phyloP scores from a whole-genome alignment of 1,140 invertebrate genomes.

The Aphaenogaster floridana region DNA sequence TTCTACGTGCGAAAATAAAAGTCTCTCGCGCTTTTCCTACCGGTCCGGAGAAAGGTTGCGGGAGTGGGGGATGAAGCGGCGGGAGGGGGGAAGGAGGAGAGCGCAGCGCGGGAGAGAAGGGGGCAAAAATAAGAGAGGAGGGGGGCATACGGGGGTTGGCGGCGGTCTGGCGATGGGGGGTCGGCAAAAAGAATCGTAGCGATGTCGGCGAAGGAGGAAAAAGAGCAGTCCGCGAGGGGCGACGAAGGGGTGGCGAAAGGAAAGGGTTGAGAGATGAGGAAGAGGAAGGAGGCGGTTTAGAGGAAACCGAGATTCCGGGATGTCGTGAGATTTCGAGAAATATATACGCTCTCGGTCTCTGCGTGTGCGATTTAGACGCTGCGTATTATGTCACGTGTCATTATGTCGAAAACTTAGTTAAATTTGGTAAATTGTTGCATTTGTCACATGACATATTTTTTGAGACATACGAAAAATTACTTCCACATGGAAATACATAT shows the following conservation, averaged over 20 bases:
- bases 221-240: slow-evolving; percentile 45
- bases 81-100: slow-evolving; percentile 22
- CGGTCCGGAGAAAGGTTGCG: slow-evolving; percentile 61
- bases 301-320: slow-evolving; percentile 44
- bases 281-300: neutral
- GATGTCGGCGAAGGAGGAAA: slow-evolving; percentile 58
- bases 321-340: slow-evolving; percentile 23
- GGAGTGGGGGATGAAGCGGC: slow-evolving; percentile 23
- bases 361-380: slow-evolving; percentile 3
- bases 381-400: neutral
- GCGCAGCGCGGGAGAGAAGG: slow-evolving; percentile 34
- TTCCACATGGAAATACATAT: neutral
- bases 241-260: slow-evolving; percentile 48
- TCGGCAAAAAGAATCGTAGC: slow-evolving; percentile 63
- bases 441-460: neutral
- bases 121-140: slow-evolving; percentile 75
- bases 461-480: neutral
- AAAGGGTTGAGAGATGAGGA: slow-evolving; percentile 23
- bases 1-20: slow-evolving; percentile 76
- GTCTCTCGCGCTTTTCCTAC: slow-evolving; percentile 73
- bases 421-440: neutral
- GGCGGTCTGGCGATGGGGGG: slow-evolving; percentile 20
- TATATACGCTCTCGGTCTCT: neutral
- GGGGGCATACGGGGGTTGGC: slow-evolving; percentile 31
- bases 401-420: neutral